Percentiles rank a stretch among this genome's conserved stretches.
These are phyloP conservation scores for Odobenus rosmarus DNA, from an alignment of 2,113 vertebrate genomes.

Conservation along the genomic window DNA sequence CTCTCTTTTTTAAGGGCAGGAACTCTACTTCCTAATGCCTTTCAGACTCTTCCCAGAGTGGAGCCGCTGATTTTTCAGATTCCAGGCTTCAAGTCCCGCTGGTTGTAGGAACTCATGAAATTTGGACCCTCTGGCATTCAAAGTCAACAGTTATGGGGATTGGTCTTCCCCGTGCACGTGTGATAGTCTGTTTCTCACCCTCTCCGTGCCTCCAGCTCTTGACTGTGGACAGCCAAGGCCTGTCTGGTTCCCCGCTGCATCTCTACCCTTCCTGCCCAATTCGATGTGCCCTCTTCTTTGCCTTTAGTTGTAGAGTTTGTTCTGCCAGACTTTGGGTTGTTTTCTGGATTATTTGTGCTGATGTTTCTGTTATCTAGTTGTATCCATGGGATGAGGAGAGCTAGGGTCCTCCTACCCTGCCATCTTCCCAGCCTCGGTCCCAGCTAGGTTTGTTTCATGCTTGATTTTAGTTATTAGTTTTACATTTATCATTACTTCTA, in stretches of 20 bases:
- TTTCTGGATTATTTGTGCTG: neutral
- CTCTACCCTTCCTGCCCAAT: neutral
- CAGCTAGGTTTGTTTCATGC: neutral
- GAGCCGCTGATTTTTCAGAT: neutral
- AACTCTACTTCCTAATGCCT: neutral
- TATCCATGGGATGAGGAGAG: neutral
- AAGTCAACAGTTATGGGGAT: neutral
- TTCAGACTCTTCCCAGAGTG: neutral
- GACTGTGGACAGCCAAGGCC: neutral
- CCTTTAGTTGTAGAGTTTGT: neutral
- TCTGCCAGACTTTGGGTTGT: neutral
- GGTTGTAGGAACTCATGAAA: neutral
- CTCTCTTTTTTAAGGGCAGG: neutral
- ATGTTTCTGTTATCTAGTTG: neutral
- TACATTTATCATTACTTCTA: neutral
- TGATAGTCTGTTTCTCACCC: neutral
- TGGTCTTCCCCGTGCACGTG: neutral
- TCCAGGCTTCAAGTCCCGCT: neutral
- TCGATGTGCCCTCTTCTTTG: neutral
- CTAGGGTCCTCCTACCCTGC: neutral
- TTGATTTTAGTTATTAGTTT: constrained; percentile 7
- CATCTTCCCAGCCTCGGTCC: neutral
- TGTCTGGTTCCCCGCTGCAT: neutral
- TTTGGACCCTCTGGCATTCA: neutral
- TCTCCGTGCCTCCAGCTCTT: neutral